phyloP scores from a whole-genome alignment of 2,113 vertebrate genomes.

The Lycaon pictus region DNA sequence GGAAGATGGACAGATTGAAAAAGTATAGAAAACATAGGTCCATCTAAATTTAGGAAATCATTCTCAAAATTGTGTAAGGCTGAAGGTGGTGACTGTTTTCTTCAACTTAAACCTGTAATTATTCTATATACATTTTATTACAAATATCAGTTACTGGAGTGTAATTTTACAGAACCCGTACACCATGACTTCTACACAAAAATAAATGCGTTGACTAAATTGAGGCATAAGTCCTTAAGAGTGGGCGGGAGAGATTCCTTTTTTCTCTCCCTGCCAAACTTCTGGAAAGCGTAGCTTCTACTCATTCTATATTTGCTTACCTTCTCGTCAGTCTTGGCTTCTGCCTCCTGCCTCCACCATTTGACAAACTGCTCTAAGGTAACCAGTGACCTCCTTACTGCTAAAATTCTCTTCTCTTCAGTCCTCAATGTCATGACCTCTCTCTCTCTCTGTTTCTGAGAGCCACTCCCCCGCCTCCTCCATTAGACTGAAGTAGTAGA shows the following conservation, averaged over 20 bases:
- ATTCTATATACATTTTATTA: constrained; percentile 1
- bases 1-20: background rate
- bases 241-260: background rate
- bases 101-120: background rate
- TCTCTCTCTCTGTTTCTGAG: background rate
- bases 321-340: background rate
- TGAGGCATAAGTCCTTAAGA: background rate
- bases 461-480: background rate
- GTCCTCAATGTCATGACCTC: background rate
- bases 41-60: constrained; percentile 18
- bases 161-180: constrained; percentile 15
- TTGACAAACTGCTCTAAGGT: background rate
- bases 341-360: background rate
- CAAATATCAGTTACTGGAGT: background rate
- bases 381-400: background rate
- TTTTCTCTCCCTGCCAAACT: constrained; percentile 2
- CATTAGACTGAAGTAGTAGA: background rate
- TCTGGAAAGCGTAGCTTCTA: background rate
- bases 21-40: background rate
- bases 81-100: background rate
- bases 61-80: background rate
- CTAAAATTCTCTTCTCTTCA: background rate
- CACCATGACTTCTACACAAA: constrained; percentile 33
- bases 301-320: background rate
- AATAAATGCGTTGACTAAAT: background rate